Conservation (phyloP, 2,888 invertebrate species). For the Cacoxenus indagator region DNA sequence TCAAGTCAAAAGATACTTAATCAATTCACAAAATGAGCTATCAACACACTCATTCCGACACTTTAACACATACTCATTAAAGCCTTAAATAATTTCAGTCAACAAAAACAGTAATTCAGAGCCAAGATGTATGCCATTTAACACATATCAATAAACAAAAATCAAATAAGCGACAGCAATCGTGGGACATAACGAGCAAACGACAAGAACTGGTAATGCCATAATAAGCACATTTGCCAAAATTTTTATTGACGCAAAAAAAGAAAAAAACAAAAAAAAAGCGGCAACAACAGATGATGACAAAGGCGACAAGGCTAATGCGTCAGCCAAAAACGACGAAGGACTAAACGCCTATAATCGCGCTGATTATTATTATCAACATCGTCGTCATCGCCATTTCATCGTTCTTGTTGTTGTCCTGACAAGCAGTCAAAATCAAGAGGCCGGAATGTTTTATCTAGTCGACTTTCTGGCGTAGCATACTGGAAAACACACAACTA, state of each 20-base stretch:
- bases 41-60: constrained; percentile 1
- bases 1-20: neutral
- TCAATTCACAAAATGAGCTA: neutral
- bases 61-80: neutral
- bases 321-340: neutral
- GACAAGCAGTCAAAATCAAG: constrained; percentile 4
- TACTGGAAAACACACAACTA: neutral
- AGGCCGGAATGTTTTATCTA: neutral
- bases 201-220: constrained; percentile 7
- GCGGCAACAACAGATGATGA: neutral
- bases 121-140: constrained; percentile 56
- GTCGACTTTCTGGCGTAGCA: neutral
- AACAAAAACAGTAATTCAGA: constrained; percentile 50
- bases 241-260: constrained; percentile 45
- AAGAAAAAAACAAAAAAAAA: neutral
- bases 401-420: neutral
- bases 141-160: constrained; percentile 55
- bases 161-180: constrained; percentile 61
- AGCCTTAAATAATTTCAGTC: neutral
- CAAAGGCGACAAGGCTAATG: neutral
- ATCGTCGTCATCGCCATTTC: constrained; percentile 23
- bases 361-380: constrained; percentile 43
- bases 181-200: constrained; percentile 35
- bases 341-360: constrained; percentile 43
- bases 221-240: constrained; percentile 31